Percentiles rank a stretch among this genome's conserved stretches.
phyloP scores from a whole-genome alignment of 2,888 invertebrate species.

The Petrolisthes manimaculis region DNA sequence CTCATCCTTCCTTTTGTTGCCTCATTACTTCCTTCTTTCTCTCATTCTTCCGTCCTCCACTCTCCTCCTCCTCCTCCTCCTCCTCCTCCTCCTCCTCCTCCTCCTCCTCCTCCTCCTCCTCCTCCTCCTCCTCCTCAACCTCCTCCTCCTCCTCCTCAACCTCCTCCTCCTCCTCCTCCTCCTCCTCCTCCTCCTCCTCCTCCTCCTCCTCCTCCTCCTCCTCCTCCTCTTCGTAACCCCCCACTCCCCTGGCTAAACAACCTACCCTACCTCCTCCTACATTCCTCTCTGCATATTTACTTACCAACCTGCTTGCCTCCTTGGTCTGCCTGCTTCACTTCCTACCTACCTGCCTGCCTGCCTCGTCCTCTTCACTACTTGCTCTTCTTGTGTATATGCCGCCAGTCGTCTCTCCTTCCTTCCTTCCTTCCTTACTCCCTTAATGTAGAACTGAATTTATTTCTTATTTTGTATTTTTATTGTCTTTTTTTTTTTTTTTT shows the following conservation, averaged over 20 bases:
- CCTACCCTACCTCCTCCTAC: background rate
- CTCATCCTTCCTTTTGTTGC: no score
- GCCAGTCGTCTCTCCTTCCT: background rate
- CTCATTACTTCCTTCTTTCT: background rate
- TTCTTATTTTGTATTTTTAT: background rate
- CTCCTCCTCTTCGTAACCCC: background rate
- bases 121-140: no score
- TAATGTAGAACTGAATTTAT: no score
- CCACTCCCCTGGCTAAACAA: background rate
- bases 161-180: background rate
- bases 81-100: background rate
- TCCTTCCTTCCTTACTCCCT: background rate
- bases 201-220: background rate
- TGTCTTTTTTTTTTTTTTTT: background rate
- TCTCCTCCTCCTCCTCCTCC: background rate
- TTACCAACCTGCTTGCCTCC: background rate
- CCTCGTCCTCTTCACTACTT: background rate
- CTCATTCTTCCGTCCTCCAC: background rate
- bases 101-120: constrained; percentile 9
- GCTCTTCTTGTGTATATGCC: background rate
- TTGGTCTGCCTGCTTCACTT: background rate
- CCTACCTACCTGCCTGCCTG: background rate
- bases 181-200: background rate
- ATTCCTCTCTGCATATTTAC: background rate
- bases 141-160: background rate